Conservation (phyloP, 2,888 invertebrate genomes). For the Hyles lineata region DNA sequence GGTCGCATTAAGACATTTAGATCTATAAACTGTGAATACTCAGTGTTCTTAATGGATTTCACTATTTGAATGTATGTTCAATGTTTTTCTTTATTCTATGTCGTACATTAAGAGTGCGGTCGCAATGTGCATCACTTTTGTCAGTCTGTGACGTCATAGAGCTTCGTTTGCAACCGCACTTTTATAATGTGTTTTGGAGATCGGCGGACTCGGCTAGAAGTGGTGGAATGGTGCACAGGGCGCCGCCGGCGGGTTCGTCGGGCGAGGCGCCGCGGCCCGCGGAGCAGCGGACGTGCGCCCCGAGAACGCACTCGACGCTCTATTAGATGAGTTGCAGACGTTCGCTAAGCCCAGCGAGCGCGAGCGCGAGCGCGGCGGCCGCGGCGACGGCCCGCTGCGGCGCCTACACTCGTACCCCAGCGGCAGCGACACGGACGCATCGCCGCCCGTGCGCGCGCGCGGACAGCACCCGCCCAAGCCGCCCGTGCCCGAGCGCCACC, state of each 20-base stretch:
- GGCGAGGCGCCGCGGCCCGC: constrained; percentile 60
- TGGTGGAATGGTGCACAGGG: constrained; percentile 77
- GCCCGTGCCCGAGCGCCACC: constrained; percentile 92
- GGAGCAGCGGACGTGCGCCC: constrained; percentile 84
- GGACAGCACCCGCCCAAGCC: constrained; percentile 87
- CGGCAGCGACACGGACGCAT: constrained; percentile 92
- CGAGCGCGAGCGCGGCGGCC: constrained; percentile 67
- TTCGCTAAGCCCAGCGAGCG: constrained; percentile 89
- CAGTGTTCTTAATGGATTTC: constrained; percentile 69
- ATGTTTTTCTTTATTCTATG: constrained; percentile 66
- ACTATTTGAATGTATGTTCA: constrained; percentile 71
- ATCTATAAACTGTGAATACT: constrained; percentile 68
- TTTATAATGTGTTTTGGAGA: constrained; percentile 65
- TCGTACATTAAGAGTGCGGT: constrained; percentile 65
- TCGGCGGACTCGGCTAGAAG: constrained; percentile 70
- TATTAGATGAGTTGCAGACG: constrained; percentile 96
- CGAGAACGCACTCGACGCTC: constrained; percentile 98
- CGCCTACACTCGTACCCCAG: constrained; percentile 94
- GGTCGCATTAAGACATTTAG: constrained; percentile 68
- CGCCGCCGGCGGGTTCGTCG: constrained; percentile 64
- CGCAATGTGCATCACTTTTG: constrained; percentile 50
- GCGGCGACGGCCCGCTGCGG: constrained; percentile 85
- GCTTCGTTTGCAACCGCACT: constrained; percentile 66
- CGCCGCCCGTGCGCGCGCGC: constrained; percentile 89
- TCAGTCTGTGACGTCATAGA: constrained; percentile 33